Percentiles rank a stretch among this genome's conserved stretches.
phyloP scores from a whole-genome alignment of 2,888 invertebrate genomes.

The Tanypteryx hageni region DNA sequence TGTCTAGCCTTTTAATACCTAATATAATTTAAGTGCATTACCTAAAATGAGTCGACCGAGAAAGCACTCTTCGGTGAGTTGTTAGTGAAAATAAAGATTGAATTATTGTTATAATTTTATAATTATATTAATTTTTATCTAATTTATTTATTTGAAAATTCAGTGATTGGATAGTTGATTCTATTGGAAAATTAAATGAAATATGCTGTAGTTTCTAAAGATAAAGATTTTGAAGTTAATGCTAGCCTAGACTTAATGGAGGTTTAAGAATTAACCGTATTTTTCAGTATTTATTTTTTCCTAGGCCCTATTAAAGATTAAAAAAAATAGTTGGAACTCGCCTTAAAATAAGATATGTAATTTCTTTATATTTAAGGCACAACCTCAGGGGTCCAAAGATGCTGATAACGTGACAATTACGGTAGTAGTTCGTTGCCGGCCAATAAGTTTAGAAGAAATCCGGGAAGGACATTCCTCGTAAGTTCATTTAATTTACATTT shows the following conservation, averaged over 20 bases:
- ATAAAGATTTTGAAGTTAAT: too few relatives aligned
- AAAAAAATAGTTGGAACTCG: too few relatives aligned
- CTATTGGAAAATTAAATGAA: too few relatives aligned
- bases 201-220: too few relatives aligned
- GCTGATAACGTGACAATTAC: slow-evolving; percentile 87
- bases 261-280: too few relatives aligned
- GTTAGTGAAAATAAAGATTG: neutral
- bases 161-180: too few relatives aligned
- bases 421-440: slow-evolving; percentile 97
- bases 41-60: neutral
- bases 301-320: too few relatives aligned
- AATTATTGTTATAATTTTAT: too few relatives aligned
- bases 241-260: too few relatives aligned
- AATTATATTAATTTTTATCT: too few relatives aligned
- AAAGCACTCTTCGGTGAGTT: neutral
- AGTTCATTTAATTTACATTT: slow-evolving; percentile 60
- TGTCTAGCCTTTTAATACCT: neutral
- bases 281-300: too few relatives aligned
- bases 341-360: neutral
- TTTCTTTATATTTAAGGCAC: neutral
- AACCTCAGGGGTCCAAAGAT: slow-evolving; percentile 10
- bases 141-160: too few relatives aligned
- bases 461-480: slow-evolving; percentile 82
- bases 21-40: neutral
- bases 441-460: slow-evolving; percentile 92